Evolutionary conservation across 2,888 invertebrate species (phyloP).

Genomic region (Stenichneumon culpator): DNA sequence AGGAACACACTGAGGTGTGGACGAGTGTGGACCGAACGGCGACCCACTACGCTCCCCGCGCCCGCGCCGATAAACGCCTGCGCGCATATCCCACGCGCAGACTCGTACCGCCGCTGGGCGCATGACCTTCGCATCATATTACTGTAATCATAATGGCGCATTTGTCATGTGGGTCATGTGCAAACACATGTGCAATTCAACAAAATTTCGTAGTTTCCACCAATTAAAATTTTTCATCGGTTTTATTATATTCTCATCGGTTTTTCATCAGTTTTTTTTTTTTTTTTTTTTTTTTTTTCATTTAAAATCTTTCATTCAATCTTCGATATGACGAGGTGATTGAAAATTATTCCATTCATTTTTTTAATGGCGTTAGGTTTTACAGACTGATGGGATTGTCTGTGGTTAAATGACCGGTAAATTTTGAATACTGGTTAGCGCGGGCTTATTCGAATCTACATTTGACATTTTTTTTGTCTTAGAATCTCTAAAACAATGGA

Average conservation of each 20-base stretch:
- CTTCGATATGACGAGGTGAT: too few species aligned
- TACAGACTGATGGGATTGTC: not conserved
- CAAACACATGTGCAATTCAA: too few species aligned
- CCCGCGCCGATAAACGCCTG: not conserved
- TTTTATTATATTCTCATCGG: too few species aligned
- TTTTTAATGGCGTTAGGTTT: too few species aligned
- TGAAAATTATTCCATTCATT: too few species aligned
- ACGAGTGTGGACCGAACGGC: not conserved
- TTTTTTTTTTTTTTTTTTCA: too few species aligned
- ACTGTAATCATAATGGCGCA: too few species aligned
- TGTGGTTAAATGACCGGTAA: not conserved
- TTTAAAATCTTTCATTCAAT: too few species aligned
- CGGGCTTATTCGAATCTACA: not conserved
- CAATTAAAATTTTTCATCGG: too few species aligned
- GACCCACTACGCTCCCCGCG: not conserved
- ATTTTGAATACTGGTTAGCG: not conserved
- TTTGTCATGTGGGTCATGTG: too few species aligned
- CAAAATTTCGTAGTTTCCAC: too few species aligned
- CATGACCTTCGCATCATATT: not conserved
- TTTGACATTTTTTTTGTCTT: conserved; percentile 2
- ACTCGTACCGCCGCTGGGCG: not conserved
- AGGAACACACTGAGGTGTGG: not conserved
- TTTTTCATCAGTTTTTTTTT: too few species aligned
- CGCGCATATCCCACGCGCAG: not conserved
- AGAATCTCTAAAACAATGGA: conserved; percentile 92